Base-by-base conservation (phyloP, 2,888 invertebrate species). In the Cerastis leucographa region DNA sequence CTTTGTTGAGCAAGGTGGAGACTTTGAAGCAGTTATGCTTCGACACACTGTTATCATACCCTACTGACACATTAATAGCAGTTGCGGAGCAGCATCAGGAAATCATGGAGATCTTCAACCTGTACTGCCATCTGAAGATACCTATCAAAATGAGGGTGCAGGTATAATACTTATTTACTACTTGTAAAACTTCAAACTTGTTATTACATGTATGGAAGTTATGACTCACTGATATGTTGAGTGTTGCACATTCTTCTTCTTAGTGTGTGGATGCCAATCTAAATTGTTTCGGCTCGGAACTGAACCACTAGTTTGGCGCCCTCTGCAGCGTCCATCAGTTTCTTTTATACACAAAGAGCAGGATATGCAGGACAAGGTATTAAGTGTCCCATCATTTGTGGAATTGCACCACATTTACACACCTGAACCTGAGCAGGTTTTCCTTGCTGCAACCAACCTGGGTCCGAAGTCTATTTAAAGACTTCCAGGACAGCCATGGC, bases 41-140 rank as follows among this genome's bases (percentile, higher is more conserved):
- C 78, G 91, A 94, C 12, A 92, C 91, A 29, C 77, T 95, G 3
- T 54, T 90, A n/a, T 87, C 85, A n/a, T 94, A 91, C 78, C 94
- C 96, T 49, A 88, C 91, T 71, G 85, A 91, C 56, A 89, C 88
- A 35, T 85, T 94, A 4, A 80, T 88, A 54, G 82, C 83, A 22
- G 68, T 92, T 12, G 89, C 86, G 4, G 84, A 84, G 11, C 73
- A 87, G 59, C 78, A 85, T 64, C 66, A 81, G 46, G 89, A 91
- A 71, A 69, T 95, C 7, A 83, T 92, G 69, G 91, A 93, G 79
- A 76, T 94, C 29, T 85, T 93, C 42, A 84, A 88, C 69, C 76
- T 90, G n/a, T 93, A 91, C 76, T 91, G 89, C 29, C 86, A 90
- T 82, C 75, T 81, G 8, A 78, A 69, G 51, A 85, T 90, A 80